Percentiles rank a stretch among this genome's conserved stretches.
These are phyloP conservation scores for Drosophila neotestacea DNA, from an alignment of 2,888 invertebrate genomes.

Conservation along the genomic window DNA sequence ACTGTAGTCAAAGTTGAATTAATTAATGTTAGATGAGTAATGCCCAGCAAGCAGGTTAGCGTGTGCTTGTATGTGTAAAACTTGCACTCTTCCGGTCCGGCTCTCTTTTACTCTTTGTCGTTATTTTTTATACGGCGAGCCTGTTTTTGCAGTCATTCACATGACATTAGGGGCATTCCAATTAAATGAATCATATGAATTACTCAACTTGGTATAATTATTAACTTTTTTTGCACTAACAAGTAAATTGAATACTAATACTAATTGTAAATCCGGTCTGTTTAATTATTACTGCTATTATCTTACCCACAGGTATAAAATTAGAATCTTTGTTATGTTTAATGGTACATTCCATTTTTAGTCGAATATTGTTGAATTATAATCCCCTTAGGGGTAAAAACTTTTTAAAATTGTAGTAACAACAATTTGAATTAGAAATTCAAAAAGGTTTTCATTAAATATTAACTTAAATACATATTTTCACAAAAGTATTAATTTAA, in stretches of 20 bases:
- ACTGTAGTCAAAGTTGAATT: neutral
- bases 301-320: constrained; percentile 14
- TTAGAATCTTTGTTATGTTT: neutral
- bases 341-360: constrained; percentile 16
- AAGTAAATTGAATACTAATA: neutral
- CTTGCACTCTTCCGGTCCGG: neutral
- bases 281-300: constrained; percentile 3
- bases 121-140: neutral
- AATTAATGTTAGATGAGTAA: constrained; percentile 1
- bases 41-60: neutral
- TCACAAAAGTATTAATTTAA: neutral
- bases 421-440: neutral
- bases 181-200: neutral
- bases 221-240: neutral
- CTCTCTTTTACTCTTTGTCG: neutral
- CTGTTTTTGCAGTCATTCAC: neutral
- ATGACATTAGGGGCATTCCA: constrained; percentile 5
- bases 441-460: neutral
- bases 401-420: neutral
- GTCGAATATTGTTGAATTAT: constrained; percentile 1
- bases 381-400: constrained; percentile 7
- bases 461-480: no score
- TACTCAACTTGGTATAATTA: constrained; percentile 1
- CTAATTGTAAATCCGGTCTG: constrained; percentile 1
- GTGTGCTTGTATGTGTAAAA: neutral